Evolutionary conservation across 1,140 invertebrate genomes (phyloP), one percentile per base, ranked within the genome.

Genomic region (Atta colombica): DNA sequence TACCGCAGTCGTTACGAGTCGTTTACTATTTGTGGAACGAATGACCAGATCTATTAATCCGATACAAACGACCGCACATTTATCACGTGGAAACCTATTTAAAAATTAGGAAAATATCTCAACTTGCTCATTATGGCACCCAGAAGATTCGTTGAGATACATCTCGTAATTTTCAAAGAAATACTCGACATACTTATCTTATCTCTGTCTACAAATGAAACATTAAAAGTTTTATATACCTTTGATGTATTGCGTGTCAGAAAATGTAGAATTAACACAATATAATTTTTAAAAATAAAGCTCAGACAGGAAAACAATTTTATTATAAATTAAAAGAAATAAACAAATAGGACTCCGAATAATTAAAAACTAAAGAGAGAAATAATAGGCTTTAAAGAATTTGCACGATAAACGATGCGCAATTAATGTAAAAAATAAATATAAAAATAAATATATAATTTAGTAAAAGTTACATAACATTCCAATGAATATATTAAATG

Each of bases 21-120:
- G 28, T 82, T 82, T 82, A 49, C 68, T 82, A 60, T 55, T 82
- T 82, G 68, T 55, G 68, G 39, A 74, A 74, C 68, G 39, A 82
- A 82, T 61, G 31, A 82, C 69, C 49, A 74, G 68, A 74, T 61
- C 53, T 74, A 82, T 82, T 82, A 82, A 82, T 82, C 68, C 55
- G 31, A 31, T 82, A 74, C 68, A 74, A 82, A 51, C 55, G 14
- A 82, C 10, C 25, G 80, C 25, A 28, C 80, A 60, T 65, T 82
- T 61, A 74, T 28, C 55, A 72, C 35, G 35, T 60, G 25, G 10
- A 82, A 82, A 82, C 78, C 53, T 74, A 82, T 51, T 71, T 74
- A 35, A 71, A 82, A 82, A 74, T 72, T 82, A 82, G 55, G 72
- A 74, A 3, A 61, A 82, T 81, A 25, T 45, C 31, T 66, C 31